Evolutionary conservation across 2,797 vertebrate genomes (phyloP).

Genomic region (Danio aesculapii): DNA sequence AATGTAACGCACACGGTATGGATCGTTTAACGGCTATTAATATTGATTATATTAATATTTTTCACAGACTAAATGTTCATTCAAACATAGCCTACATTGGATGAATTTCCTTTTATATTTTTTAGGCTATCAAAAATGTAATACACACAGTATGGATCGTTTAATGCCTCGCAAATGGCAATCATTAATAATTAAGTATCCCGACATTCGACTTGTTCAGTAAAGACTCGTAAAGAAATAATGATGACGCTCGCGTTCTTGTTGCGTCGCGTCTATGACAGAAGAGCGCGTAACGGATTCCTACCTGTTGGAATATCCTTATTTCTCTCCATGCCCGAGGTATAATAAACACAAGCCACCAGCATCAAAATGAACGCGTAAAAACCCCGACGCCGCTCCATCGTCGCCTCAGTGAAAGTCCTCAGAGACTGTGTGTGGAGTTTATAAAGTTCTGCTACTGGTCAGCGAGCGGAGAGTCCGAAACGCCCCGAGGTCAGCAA

Average conservation of each 20-base stretch:
- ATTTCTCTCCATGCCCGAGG: slow-evolving; percentile 61
- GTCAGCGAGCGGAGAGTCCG: slow-evolving; percentile 41
- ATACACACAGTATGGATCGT: too few species aligned
- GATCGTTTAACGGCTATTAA: too few species aligned
- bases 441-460: slow-evolving; percentile 20
- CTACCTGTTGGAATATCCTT: slow-evolving; percentile 75
- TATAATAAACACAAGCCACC: slow-evolving; percentile 61
- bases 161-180: too few species aligned
- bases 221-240: too few species aligned
- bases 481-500: slow-evolving; percentile 61
- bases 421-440: slow-evolving; percentile 34
- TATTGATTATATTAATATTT: too few species aligned
- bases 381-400: slow-evolving; percentile 72
- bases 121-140: too few species aligned
- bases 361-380: slow-evolving; percentile 66
- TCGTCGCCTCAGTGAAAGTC: slow-evolving; percentile 53
- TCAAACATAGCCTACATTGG: too few species aligned
- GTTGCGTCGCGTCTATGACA: background rate
- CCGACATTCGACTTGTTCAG: too few species aligned
- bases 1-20: too few species aligned
- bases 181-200: too few species aligned
- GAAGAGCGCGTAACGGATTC: slow-evolving; percentile 30
- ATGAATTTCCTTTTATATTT: too few species aligned
- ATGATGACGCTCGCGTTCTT: background rate
- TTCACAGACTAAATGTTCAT: too few species aligned